Evolutionary conservation across 2,888 invertebrate genomes (phyloP).

Genomic region (Blastobasis adustella): DNA sequence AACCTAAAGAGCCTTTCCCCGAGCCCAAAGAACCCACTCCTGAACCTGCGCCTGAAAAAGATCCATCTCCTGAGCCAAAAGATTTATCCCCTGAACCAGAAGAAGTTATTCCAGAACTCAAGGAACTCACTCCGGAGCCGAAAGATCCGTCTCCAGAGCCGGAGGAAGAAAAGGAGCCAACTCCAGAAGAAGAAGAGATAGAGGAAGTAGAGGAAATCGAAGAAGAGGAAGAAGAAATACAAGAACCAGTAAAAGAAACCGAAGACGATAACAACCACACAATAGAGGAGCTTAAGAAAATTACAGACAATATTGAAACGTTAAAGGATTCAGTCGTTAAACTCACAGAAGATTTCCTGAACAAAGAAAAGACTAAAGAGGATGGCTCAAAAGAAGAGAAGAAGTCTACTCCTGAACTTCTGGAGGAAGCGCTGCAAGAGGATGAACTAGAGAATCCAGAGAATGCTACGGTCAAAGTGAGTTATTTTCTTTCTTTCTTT

Average conservation of each 20-base stretch:
- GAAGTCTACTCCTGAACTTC: constrained; percentile 45
- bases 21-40: constrained; percentile 17
- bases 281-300: constrained; percentile 18
- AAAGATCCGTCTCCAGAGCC: constrained; percentile 9
- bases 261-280: background rate
- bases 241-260: constrained; percentile 4
- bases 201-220: constrained; percentile 11
- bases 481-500: constrained; percentile 8
- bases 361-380: constrained; percentile 34
- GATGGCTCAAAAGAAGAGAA: constrained; percentile 34
- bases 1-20: constrained; percentile 18
- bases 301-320: constrained; percentile 26
- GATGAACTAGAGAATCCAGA: constrained; percentile 32
- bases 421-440: constrained; percentile 54
- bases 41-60: constrained; percentile 17
- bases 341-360: constrained; percentile 43
- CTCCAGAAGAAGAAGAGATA: constrained; percentile 11
- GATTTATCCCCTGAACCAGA: constrained; percentile 16
- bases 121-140: constrained; percentile 8
- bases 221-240: constrained; percentile 4
- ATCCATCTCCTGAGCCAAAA: constrained; percentile 14
- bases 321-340: constrained; percentile 34
- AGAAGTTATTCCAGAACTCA: constrained; percentile 12
- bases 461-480: constrained; percentile 61
- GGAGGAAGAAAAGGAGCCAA: constrained; percentile 7